Conservation (phyloP, 2,888 invertebrate species). For the Harpagoxenus sublaevis region DNA sequence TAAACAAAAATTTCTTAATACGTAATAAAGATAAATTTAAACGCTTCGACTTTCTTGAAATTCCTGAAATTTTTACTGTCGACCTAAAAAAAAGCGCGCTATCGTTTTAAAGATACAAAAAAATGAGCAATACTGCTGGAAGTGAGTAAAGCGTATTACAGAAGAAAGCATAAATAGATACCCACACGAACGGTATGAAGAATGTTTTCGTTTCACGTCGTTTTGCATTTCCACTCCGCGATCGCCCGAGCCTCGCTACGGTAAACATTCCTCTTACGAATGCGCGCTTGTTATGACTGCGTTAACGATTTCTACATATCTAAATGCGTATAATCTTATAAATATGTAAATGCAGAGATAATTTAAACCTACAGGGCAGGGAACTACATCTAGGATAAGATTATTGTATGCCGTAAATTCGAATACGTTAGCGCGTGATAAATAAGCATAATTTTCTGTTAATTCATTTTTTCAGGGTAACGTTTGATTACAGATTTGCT, state of each 20-base stretch:
- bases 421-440: conserved; percentile 41
- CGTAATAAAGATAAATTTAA: neutral
- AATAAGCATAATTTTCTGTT: conserved; percentile 44
- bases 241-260: neutral
- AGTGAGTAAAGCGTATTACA: neutral
- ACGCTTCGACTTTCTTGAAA: no score
- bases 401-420: conserved; percentile 42
- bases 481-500: conserved; percentile 18
- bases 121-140: neutral
- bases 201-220: conserved; percentile 3
- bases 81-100: neutral
- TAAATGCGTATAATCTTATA: conserved; percentile 35
- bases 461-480: conserved; percentile 45
- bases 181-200: neutral
- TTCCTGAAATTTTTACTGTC: neutral
- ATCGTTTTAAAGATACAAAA: neutral
- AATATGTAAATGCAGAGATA: conserved; percentile 42
- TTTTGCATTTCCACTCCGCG: conserved; percentile 22
- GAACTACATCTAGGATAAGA: conserved; percentile 22
- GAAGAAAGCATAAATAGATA: conserved; percentile 5
- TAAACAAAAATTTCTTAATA: neutral
- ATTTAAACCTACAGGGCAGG: neutral
- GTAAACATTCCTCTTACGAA: conserved; percentile 25
- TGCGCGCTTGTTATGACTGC: conserved; percentile 30
- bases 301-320: conserved; percentile 39